Base-by-base conservation (phyloP, 2,797 vertebrate species). In the Astyanax mexicanus region DNA sequence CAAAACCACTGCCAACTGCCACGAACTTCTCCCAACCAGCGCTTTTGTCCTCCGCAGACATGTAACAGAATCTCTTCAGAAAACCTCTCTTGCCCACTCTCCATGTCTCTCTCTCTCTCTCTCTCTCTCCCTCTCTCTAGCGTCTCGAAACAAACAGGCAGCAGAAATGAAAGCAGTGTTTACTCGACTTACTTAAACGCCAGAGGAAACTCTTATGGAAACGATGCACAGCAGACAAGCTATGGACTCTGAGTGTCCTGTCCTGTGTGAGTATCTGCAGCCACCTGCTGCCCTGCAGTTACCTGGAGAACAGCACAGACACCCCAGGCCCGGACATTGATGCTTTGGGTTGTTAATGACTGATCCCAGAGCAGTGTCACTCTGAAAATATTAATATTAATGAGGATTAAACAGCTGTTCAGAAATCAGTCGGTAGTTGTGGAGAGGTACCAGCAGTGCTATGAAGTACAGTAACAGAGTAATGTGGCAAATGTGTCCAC, bases 1-100 rank as follows among this genome's bases (percentile, higher is more conserved):
- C 37, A 80, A 68, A 76, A 81, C 84, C 54, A 80, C 86, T 86
- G 89, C 88, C 88, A 91, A 87, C 86, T 89, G 88, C 88, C 89
- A 91, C 87, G 84, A 86, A 86, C 86, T 81, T 86, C 84, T 72
- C 81, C 85, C 82, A 66, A 83, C 79, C 51, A 83, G 83, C 54
- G 79, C 86, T 86, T 84, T 82, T 82, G 89, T 89, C 83, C 87
- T 81, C 79, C 83, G 85, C 66, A 86, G 88, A 75, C 69, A 71
- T 77, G 89, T 81, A 92, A 92, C 86, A 64, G 72, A 75, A 90
- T 89, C 85, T 55, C 40, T 72, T 32, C 78, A 74, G 64, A 12
- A 35, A 80, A 70, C 67, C 77, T 69, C 65, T 78, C 64, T 74
- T n/a, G n/a, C n/a, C n/a, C n/a, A n/a, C n/a, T n/a, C n/a, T n/a